Evolutionary conservation across 2,888 invertebrate species (phyloP).

Genomic region (Paralinhomoeus sp.): DNA sequence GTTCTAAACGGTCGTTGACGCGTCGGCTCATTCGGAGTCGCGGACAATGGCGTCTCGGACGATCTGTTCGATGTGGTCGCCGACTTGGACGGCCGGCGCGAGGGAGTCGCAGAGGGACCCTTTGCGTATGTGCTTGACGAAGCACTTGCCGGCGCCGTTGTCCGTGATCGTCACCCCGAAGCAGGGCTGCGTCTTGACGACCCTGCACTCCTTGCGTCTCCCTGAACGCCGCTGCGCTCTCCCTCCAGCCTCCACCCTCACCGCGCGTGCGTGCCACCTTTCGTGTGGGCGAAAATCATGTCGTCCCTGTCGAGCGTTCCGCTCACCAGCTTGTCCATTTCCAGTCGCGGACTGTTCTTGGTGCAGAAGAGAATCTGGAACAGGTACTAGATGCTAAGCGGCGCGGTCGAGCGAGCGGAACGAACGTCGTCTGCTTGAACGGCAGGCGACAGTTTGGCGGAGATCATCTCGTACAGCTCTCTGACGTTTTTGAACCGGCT

Average conservation of each 20-base stretch:
- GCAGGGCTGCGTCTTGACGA: slow-evolving; percentile 73
- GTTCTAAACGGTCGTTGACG: slow-evolving; percentile 31
- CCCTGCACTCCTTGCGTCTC: slow-evolving; percentile 76
- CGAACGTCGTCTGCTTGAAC: neutral
- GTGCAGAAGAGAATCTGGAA: slow-evolving; percentile 87
- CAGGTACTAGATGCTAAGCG: too few relatives aligned
- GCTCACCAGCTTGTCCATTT: slow-evolving; percentile 79
- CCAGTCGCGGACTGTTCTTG: slow-evolving; percentile 82
- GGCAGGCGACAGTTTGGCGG: slow-evolving; percentile 58
- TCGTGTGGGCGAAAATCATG: slow-evolving; percentile 89
- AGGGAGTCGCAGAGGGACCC: slow-evolving; percentile 58
- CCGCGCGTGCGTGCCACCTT: too few relatives aligned
- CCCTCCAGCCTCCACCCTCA: too few relatives aligned
- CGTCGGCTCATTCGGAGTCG: neutral
- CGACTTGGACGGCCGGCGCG: slow-evolving; percentile 41
- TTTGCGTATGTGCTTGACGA: slow-evolving; percentile 86
- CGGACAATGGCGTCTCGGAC: too few relatives aligned
- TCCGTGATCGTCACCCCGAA: slow-evolving; percentile 90
- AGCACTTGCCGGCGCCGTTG: slow-evolving; percentile 87
- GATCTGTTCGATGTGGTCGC: slow-evolving; percentile 45
- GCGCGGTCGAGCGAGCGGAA: too few relatives aligned
- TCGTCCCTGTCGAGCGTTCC: slow-evolving; percentile 93
- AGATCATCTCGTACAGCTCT: slow-evolving; percentile 81
- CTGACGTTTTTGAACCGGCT: slow-evolving; percentile 81
- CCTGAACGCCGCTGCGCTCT: too few relatives aligned